These are phyloP conservation scores for Ectropis crepuscularia DNA, from an alignment of 2,888 invertebrate genomes.

Conservation along the genomic window DNA sequence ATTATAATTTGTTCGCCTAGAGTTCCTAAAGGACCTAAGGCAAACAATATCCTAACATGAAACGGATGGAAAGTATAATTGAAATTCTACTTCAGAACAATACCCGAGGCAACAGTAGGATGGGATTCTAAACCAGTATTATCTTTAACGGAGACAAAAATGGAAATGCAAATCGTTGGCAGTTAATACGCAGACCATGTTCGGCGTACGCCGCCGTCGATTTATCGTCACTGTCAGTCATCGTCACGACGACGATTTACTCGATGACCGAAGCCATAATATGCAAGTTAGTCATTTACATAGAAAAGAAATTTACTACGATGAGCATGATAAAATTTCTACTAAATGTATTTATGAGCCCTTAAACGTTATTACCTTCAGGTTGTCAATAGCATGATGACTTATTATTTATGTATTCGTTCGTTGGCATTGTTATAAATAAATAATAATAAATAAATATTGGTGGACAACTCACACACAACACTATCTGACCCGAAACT, in stretches of 20 bases:
- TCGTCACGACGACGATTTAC: conserved; percentile 64
- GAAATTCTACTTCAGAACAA: conserved; percentile 51
- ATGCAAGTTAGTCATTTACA: conserved; percentile 24
- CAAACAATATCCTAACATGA: conserved; percentile 3
- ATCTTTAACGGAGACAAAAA: conserved; percentile 60
- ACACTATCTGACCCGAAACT: too few relatives aligned
- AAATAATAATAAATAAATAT: too few relatives aligned
- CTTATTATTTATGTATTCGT: not conserved
- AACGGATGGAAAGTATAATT: conserved; percentile 52
- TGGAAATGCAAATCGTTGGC: conserved; percentile 68
- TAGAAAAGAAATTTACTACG: conserved; percentile 39
- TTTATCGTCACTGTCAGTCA: conserved; percentile 61
- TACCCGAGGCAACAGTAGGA: conserved; percentile 40
- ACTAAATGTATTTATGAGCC: conserved; percentile 1
- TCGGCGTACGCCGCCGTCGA: conserved; percentile 54
- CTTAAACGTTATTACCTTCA: not conserved
- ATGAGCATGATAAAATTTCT: conserved; percentile 9
- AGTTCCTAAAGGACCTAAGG: not conserved
- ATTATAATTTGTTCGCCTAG: not conserved
- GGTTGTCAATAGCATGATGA: not conserved
- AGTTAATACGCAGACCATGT: conserved; percentile 56
- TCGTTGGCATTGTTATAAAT: not conserved
- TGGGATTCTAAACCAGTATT: conserved; percentile 52
- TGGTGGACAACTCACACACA: too few relatives aligned
- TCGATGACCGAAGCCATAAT: conserved; percentile 32